Percentiles rank a stretch among this genome's conserved stretches.
phyloP scores from a whole-genome alignment of 2,888 invertebrate genomes.

The Mechanitis messenoides region DNA sequence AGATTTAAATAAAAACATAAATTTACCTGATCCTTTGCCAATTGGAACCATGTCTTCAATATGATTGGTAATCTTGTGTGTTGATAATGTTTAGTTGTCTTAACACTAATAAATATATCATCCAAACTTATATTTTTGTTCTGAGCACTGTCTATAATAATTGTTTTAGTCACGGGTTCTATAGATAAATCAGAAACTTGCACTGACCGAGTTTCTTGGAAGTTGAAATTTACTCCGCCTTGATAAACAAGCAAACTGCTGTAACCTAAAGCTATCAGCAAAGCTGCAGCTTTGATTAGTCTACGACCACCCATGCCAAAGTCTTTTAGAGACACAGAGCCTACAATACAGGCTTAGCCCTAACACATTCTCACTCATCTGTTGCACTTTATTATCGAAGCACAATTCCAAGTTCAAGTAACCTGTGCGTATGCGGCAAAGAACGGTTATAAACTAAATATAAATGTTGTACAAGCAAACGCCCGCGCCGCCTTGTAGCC shows the following conservation, averaged over 20 bases:
- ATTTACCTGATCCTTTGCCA: constrained; percentile 92
- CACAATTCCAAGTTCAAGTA: constrained; percentile 47
- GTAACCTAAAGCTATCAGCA: constrained; percentile 75
- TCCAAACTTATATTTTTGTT: constrained; percentile 81
- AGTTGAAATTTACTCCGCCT: constrained; percentile 70
- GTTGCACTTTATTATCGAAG: constrained; percentile 62
- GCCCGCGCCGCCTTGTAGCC: constrained; percentile 62
- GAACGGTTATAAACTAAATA: constrained; percentile 75
- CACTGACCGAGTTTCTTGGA: constrained; percentile 69
- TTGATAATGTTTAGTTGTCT: constrained; percentile 94
- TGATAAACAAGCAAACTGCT: constrained; percentile 79
- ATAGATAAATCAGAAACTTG: constrained; percentile 65
- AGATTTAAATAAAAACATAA: background rate
- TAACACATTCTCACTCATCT: constrained; percentile 68
- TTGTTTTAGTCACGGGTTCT: constrained; percentile 72
- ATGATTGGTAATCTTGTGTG: constrained; percentile 88
- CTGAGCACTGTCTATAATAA: constrained; percentile 54
- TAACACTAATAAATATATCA: constrained; percentile 96
- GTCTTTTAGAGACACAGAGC: constrained; percentile 61
- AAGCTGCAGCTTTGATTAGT: constrained; percentile 69
- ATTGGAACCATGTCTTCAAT: constrained; percentile 95
- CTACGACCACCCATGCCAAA: constrained; percentile 67
- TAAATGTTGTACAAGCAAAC: constrained; percentile 74
- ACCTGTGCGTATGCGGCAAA: constrained; percentile 43
- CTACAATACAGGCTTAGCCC: constrained; percentile 50